A percentile compares a stretch with the other conserved stretches of the same genome.
Evolutionary conservation across 2,888 invertebrate genomes (phyloP).

Genomic region (Drosophila histrio): DNA sequence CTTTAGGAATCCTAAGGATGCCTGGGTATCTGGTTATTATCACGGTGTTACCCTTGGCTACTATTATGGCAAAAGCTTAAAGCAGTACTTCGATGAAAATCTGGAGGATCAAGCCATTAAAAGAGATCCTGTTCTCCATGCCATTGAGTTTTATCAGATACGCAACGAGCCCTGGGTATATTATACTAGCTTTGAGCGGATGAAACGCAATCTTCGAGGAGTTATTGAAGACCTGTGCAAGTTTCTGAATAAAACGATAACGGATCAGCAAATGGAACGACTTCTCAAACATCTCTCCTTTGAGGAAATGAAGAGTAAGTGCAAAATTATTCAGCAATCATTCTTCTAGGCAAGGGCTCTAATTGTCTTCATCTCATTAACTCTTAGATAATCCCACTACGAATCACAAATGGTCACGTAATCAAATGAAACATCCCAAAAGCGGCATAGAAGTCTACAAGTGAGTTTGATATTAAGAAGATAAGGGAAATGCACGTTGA

Average conservation of each 20-base stretch:
- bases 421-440: slow-evolving; percentile 13
- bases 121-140: slow-evolving; percentile 52
- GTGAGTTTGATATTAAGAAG: slow-evolving; percentile 12
- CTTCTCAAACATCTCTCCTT: slow-evolving; percentile 76
- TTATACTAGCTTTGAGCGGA: slow-evolving; percentile 75
- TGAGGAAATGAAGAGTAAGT: slow-evolving; percentile 76
- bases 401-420: slow-evolving; percentile 66
- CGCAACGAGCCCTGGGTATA: slow-evolving; percentile 73
- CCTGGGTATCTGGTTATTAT: slow-evolving; percentile 91
- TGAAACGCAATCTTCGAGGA: slow-evolving; percentile 69
- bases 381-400: slow-evolving; percentile 70
- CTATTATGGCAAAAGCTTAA: slow-evolving; percentile 44
- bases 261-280: slow-evolving; percentile 56
- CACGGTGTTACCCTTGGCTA: slow-evolving; percentile 68
- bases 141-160: slow-evolving; percentile 71
- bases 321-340: no score
- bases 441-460: slow-evolving; percentile 26
- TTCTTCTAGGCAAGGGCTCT: no score
- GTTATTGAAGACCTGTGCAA: slow-evolving; percentile 64
- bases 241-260: slow-evolving; percentile 67
- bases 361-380: no score
- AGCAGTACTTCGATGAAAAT: slow-evolving; percentile 44
- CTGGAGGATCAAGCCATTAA: slow-evolving; percentile 15
- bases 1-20: slow-evolving; percentile 92
- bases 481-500: no score